A percentile compares a stretch with the other conserved stretches of the same genome.
phyloP scores from a whole-genome alignment of 2,797 vertebrate genomes.

The Rhynchotus rufescens region DNA sequence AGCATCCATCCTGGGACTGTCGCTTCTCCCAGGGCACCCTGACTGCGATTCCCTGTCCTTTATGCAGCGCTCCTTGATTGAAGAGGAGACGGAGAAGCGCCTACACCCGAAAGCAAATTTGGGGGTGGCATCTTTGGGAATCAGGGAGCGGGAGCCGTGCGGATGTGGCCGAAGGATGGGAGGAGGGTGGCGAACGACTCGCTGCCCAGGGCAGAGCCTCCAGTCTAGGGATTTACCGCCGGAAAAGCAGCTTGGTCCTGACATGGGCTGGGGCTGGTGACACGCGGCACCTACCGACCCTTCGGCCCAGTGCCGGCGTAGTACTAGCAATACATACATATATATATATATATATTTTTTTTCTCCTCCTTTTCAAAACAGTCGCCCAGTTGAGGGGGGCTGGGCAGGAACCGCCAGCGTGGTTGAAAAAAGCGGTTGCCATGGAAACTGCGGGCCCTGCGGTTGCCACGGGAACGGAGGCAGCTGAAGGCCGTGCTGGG shows the following conservation, averaged over 20 bases:
- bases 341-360: too few relatives aligned
- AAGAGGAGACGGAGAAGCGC: not conserved
- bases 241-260: not conserved
- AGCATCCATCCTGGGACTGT: not conserved
- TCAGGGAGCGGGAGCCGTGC: too few relatives aligned
- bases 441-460: constrained; percentile 78
- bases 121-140: not conserved
- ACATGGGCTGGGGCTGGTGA: not conserved
- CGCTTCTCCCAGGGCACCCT: not conserved
- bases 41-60: not conserved
- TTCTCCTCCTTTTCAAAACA: constrained; percentile 21
- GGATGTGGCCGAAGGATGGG: too few relatives aligned
- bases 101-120: not conserved
- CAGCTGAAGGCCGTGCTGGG: constrained; percentile 74
- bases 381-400: constrained; percentile 49
- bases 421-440: constrained; percentile 74
- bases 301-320: not conserved
- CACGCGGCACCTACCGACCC: too few relatives aligned
- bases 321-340: not conserved
- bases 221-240: not conserved
- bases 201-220: not conserved
- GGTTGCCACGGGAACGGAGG: constrained; percentile 79
- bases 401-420: constrained; percentile 61
- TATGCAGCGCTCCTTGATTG: not conserved
- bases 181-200: too few relatives aligned